Evolutionary conservation across 2,113 vertebrate genomes (phyloP).

Genomic region (Leuciscus idus): DNA sequence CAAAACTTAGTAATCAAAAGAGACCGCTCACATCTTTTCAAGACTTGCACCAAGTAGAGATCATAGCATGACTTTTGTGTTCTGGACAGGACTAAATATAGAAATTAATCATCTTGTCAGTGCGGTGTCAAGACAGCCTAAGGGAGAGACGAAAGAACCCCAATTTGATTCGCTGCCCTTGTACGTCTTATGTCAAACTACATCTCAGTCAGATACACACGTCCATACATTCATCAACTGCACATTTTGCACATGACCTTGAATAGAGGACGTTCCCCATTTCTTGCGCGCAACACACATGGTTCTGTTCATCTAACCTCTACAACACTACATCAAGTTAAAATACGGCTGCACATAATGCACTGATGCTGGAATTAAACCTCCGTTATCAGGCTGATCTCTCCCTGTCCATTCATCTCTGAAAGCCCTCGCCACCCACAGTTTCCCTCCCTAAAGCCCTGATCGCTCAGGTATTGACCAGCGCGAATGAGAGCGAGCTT

Average conservation of each 20-base stretch:
- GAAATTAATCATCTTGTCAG: constrained; percentile 39
- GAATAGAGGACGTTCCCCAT: constrained; percentile 10
- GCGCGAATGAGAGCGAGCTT: neutral
- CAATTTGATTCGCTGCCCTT: neutral
- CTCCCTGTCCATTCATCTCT: constrained; percentile 30
- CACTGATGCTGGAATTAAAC: constrained; percentile 20
- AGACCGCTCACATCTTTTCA: neutral
- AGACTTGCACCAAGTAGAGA: neutral
- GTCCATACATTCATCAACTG: neutral
- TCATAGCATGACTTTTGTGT: neutral
- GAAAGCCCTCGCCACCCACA: neutral
- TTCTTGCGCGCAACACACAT: constrained; percentile 3
- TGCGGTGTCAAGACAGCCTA: constrained; percentile 9
- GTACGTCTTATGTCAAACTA: neutral
- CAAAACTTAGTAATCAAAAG: neutral
- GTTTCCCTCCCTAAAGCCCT: neutral
- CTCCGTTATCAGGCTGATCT: constrained; percentile 38
- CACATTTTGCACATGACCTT: constrained; percentile 22
- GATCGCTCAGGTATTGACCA: constrained; percentile 31
- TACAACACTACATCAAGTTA: constrained; percentile 5
- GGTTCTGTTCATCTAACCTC: neutral
- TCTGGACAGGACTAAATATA: constrained; percentile 21
- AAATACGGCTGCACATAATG: neutral
- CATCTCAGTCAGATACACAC: constrained; percentile 8
- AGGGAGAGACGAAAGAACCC: neutral